These are phyloP conservation scores for Scyliorhinus canicula DNA, from an alignment of 2,797 vertebrate species.

Conservation along the genomic window DNA sequence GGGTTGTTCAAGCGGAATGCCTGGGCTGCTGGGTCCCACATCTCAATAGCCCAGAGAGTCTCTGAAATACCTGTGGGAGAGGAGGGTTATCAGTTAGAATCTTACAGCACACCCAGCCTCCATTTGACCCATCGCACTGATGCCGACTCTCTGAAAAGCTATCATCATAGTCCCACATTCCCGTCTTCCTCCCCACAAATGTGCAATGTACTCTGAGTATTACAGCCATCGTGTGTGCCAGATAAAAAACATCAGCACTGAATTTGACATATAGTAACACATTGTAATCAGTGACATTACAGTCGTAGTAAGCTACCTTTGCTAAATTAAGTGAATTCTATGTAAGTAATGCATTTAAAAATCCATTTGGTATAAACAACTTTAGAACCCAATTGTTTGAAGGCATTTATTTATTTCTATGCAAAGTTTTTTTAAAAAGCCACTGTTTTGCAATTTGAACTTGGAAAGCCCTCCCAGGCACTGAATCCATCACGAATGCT, in stretches of 20 bases:
- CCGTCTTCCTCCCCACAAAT: not conserved
- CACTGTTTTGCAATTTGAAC: not conserved
- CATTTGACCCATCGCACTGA: not conserved
- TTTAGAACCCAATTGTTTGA: not conserved
- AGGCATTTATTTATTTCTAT: not conserved
- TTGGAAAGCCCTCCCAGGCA: not conserved
- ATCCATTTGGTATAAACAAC: not conserved
- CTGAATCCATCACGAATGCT: not conserved
- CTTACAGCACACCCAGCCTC: not conserved
- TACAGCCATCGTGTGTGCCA: no score
- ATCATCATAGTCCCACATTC: not conserved
- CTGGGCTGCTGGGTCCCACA: conserved; percentile 96
- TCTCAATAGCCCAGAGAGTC: conserved; percentile 91
- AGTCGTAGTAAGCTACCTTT: not conserved
- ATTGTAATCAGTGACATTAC: not conserved
- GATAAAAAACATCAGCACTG: not conserved
- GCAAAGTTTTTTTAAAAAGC: not conserved
- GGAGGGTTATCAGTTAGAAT: not conserved
- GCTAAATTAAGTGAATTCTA: not conserved
- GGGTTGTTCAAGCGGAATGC: conserved; percentile 93
- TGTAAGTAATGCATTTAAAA: not conserved
- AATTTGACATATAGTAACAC: not conserved
- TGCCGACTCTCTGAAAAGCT: not conserved
- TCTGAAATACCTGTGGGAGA: conserved; percentile 67
- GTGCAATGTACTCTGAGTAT: no score